Evolutionary conservation across 2,113 vertebrate genomes (phyloP), one percentile per base, ranked within the genome.

Genomic region (Rhodinocichla rosea): DNA sequence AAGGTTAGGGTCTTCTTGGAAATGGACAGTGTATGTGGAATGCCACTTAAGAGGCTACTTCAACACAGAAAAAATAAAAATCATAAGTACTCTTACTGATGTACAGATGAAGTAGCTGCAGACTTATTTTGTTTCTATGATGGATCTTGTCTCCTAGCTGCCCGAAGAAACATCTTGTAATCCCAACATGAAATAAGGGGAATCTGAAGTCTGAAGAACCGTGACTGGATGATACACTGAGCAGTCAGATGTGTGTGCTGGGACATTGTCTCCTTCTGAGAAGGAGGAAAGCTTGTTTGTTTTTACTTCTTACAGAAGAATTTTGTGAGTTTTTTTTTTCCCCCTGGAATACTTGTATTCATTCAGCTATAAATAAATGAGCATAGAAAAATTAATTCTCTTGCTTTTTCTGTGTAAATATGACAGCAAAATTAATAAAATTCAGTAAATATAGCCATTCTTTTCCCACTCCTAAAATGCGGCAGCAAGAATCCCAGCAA

Each of bases 251-350:
- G 13, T 47, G 21, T 37, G 39, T 21, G 35, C 65, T 85, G n/a
- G 81, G 78, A 77, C 50, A n/a, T 23, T 44, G 50, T 91, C 67
- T 86, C 95, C 97, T 97, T 97, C 97, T 74, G 17, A 92, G 97
- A 70, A 98, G 97, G 97, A 98, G 70, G 62, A 94, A 96, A 85
- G 49, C 30, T 62, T 2, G 3, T 80, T 93, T 91, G 89, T 92
- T 85, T 68, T 92, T 97, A 94, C 97, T 98, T 98, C 97, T 93
- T 92, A 96, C 80, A 91, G 97, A 98, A 97, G 97, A 94, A 71
- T 81, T 50, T 45, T 71, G 84, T 45, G 37, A 70, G 19, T 8
- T 39, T 37, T 67, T 77, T 39, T 65, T 10, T 7, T 1, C 2
- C 60, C 53, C 49, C 13, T 2, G 6, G 42, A 50, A 94, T 62